These are phyloP conservation scores for Chitala chitala DNA, from an alignment of 2,113 vertebrate species.

Conservation along the genomic window DNA sequence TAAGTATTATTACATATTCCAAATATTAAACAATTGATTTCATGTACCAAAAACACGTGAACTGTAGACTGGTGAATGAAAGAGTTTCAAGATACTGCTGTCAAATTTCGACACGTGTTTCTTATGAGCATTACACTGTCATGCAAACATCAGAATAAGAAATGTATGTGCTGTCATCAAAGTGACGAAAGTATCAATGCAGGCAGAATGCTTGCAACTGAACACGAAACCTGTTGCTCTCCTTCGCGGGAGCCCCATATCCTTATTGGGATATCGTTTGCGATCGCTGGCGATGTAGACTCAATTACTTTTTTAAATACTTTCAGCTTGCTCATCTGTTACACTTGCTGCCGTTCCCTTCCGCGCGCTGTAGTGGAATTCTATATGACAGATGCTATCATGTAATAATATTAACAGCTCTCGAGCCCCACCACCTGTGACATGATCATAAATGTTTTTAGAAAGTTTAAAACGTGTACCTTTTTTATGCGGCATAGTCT, in stretches of 20 bases:
- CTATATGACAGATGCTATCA: not conserved
- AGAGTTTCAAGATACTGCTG: too few relatives aligned
- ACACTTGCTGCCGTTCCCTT: not conserved
- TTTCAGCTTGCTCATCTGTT: constrained; percentile 21
- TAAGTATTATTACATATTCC: too few relatives aligned
- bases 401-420: constrained; percentile 3
- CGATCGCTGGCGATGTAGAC: constrained; percentile 12
- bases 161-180: not conserved
- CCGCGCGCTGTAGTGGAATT: not conserved
- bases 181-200: not conserved
- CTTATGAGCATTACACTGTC: not conserved
- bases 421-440: not conserved
- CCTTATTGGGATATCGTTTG: constrained; percentile 23
- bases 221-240: constrained; percentile 10
- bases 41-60: too few relatives aligned
- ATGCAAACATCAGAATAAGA: not conserved
- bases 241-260: not conserved
- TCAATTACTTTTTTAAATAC: constrained; percentile 23
- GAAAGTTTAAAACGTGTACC: too few relatives aligned
- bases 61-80: not conserved
- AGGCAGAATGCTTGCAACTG: constrained; percentile 2
- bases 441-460: too few relatives aligned
- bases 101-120: not conserved
- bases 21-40: too few relatives aligned
- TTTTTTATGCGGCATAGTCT: too few relatives aligned